Base-by-base conservation (phyloP, 2,113 vertebrate genomes). In the Pomatorhinus ruficollis region DNA sequence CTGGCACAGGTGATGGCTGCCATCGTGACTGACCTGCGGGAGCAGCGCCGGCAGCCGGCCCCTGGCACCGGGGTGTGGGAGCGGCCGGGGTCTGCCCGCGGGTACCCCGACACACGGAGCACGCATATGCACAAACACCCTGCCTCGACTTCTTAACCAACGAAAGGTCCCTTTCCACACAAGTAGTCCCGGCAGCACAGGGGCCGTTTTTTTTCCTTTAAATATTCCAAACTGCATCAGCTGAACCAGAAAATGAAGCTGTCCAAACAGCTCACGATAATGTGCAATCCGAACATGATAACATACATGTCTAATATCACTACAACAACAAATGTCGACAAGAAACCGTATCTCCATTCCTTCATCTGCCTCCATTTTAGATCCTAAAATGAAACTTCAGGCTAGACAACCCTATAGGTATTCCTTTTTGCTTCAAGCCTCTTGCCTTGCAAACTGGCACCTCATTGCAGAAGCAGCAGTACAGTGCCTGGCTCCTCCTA, bases 291-390 rank as follows among this genome's bases (percentile, higher is more conserved):
- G 0, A 92, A 56, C 15, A 5, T 0, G 20, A 1, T 27, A 45
- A 87, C 47, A 12, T 2, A 45, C 9, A 2, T 1, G 20, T 68
- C 68, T 24, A 50, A 27, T 12, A 45, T 15, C 64, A 45, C 52
- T 49, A 9, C 78, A 49, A 24, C 75, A 22, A 76, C n/a, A 30
- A 33, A 82, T 13, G 54, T 25, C 3, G 1, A 23, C 70, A n/a
- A 84, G 64, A 87, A 91, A n/a, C 21, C 0, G 0, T 16, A 9
- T 13, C 33, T 61, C 45, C 13, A 2, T 53, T 33, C 39, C 61
- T 64, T 84, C 33, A 2, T 60, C 60, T 37, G 49, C 82, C 70
- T 93, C 90, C 94, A 87, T 94, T 90, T 95, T 93, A 79, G 87
- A 87, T 85, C 53, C 79, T 27, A 57, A 78, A 85, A 66, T 47